Percentiles rank a stretch among this genome's conserved stretches.
These are phyloP conservation scores for Aphaenogaster floridana DNA, from an alignment of 1,140 invertebrate genomes.

Conservation along the genomic window DNA sequence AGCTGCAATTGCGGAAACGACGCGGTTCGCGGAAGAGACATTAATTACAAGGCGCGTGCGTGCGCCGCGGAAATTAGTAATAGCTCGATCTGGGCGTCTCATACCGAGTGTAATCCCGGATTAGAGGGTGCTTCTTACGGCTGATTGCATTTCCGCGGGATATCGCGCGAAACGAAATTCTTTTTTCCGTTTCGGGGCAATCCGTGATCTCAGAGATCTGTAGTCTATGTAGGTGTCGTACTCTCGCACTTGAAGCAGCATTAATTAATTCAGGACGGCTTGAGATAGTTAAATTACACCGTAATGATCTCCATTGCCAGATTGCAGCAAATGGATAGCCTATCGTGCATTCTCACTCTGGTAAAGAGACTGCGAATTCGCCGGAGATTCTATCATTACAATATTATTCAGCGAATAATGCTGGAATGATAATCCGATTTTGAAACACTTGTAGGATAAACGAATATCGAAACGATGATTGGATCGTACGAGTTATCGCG, in stretches of 20 bases:
- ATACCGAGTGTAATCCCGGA: constrained; percentile 29
- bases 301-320: neutral
- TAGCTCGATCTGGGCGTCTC: constrained; percentile 4
- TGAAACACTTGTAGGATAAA: neutral
- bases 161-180: neutral
- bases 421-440: neutral
- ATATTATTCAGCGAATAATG: neutral
- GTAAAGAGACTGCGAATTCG: neutral
- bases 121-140: constrained; percentile 11
- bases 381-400: neutral
- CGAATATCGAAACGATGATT: neutral
- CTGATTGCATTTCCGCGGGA: constrained; percentile 48
- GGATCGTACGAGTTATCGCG: neutral
- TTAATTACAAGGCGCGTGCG: constrained; percentile 46
- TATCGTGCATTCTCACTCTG: neutral
- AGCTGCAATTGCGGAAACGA: constrained; percentile 49
- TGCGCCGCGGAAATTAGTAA: constrained; percentile 52
- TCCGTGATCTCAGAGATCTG: neutral
- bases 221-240: neutral
- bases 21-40: constrained; percentile 22
- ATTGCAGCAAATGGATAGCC: neutral
- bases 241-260: neutral
- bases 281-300: neutral
- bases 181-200: constrained; percentile 13
- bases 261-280: neutral